Evolutionary conservation across 2,797 vertebrate species (phyloP).

Genomic region (Mycteria americana): DNA sequence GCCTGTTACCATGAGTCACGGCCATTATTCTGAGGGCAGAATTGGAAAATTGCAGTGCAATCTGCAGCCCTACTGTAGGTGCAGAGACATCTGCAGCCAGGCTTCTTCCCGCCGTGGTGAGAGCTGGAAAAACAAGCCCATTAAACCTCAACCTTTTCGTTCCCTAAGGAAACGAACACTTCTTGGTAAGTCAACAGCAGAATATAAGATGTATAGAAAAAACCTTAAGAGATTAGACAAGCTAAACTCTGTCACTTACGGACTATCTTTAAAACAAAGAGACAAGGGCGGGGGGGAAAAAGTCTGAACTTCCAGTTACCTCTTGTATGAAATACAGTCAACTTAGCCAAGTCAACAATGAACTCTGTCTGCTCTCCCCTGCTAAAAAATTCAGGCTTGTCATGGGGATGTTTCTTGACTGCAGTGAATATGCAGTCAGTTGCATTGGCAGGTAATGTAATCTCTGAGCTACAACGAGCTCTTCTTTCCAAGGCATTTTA

Average conservation of each 20-base stretch:
- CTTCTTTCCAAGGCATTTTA: constrained; percentile 45
- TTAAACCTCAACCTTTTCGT: not conserved
- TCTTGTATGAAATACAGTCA: not conserved
- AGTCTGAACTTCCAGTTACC: constrained; percentile 1
- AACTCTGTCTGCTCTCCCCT: constrained; percentile 1
- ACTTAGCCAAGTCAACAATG: constrained; percentile 13
- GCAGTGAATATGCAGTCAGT: not conserved
- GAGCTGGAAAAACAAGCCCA: not conserved
- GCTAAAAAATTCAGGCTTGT: constrained; percentile 7
- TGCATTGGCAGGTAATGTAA: constrained; percentile 38
- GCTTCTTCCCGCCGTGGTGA: not conserved
- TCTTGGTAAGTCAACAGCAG: not conserved
- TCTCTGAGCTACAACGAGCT: not conserved
- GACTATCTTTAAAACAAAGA: not conserved
- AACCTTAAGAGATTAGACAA: not conserved
- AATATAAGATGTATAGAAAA: not conserved
- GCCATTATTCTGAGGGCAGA: not conserved
- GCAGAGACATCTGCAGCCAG: not conserved
- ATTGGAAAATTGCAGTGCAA: not conserved
- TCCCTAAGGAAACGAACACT: not conserved
- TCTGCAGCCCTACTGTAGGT: not conserved
- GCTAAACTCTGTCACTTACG: not conserved
- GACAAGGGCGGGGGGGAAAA: not conserved
- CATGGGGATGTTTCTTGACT: not conserved
- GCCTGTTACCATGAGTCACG: not conserved